Evolutionary conservation across 2,797 vertebrate species (phyloP).

Genomic region (Prunella strophiata): DNA sequence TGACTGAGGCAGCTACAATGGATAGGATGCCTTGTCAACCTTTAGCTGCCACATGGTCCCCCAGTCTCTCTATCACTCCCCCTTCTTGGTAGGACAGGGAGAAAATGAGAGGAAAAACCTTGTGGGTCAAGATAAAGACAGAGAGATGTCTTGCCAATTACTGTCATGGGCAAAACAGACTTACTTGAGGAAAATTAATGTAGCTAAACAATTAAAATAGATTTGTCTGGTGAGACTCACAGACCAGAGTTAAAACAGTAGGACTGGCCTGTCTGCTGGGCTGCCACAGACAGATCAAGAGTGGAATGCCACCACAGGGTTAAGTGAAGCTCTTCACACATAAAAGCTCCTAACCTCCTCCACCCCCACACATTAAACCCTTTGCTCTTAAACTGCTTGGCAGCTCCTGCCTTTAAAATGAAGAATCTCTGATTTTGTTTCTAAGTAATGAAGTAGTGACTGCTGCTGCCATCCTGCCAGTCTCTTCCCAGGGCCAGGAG

Average conservation of each 20-base stretch:
- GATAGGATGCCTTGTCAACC: rapidly evolving
- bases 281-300: not conserved
- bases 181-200: not conserved
- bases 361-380: not conserved
- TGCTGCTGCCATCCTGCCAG: not conserved
- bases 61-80: not conserved
- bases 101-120: not conserved
- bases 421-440: constrained; percentile 35
- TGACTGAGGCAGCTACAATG: not conserved
- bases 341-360: constrained; percentile 25
- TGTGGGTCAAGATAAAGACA: not conserved
- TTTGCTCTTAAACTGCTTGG: constrained; percentile 14
- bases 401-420: not conserved
- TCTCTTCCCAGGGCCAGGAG: not conserved
- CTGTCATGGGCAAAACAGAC: not conserved
- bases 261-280: not conserved
- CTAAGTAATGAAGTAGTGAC: constrained; percentile 45
- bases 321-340: constrained; percentile 17
- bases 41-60: not conserved
- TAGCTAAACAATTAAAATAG: not conserved
- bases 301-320: not conserved
- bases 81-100: not conserved
- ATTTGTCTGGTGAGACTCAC: not conserved
- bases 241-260: not conserved
- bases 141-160: not conserved